phyloP scores from a whole-genome alignment of 2,113 vertebrate species.

The Megaceryle maxima region DNA sequence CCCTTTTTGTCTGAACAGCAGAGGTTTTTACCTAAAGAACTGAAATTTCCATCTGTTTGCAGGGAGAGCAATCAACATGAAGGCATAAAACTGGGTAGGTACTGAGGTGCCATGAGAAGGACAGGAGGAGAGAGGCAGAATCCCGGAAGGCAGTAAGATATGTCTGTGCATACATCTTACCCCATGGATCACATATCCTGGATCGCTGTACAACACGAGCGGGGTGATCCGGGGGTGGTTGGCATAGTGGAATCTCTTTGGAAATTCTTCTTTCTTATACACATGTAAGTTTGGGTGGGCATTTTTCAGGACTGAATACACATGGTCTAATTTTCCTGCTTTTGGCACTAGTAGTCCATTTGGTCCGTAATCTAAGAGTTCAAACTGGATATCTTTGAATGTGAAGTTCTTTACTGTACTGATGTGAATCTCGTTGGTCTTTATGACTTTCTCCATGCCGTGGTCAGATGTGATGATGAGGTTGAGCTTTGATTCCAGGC shows the following conservation, averaged over 20 bases:
- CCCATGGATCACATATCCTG: slow-evolving; percentile 89
- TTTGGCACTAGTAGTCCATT: slow-evolving; percentile 83
- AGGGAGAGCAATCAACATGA: neutral
- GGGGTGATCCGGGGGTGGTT: slow-evolving; percentile 81
- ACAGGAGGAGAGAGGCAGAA: neutral
- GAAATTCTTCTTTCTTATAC: slow-evolving; percentile 85
- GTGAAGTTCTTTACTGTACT: slow-evolving; percentile 72
- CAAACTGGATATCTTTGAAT: slow-evolving; percentile 82
- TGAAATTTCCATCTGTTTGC: neutral
- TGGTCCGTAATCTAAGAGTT: slow-evolving; percentile 88
- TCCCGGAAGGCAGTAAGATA: neutral
- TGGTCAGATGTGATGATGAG: slow-evolving; percentile 89
- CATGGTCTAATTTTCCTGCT: slow-evolving; percentile 82
- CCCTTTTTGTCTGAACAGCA: neutral
- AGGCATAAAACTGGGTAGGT: neutral
- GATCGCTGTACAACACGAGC: slow-evolving; percentile 81
- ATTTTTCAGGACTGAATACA: slow-evolving; percentile 77
- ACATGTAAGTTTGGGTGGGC: slow-evolving; percentile 83
- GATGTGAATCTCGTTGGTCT: slow-evolving; percentile 74
- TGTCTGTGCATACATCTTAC: slow-evolving; percentile 53
- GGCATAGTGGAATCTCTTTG: slow-evolving; percentile 77
- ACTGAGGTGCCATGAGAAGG: neutral
- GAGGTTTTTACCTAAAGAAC: neutral
- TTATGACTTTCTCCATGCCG: slow-evolving; percentile 81
- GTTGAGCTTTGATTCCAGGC: slow-evolving; percentile 75